phyloP scores from a whole-genome alignment of 2,888 invertebrate species.

The Ditylenchus weischeri region DNA sequence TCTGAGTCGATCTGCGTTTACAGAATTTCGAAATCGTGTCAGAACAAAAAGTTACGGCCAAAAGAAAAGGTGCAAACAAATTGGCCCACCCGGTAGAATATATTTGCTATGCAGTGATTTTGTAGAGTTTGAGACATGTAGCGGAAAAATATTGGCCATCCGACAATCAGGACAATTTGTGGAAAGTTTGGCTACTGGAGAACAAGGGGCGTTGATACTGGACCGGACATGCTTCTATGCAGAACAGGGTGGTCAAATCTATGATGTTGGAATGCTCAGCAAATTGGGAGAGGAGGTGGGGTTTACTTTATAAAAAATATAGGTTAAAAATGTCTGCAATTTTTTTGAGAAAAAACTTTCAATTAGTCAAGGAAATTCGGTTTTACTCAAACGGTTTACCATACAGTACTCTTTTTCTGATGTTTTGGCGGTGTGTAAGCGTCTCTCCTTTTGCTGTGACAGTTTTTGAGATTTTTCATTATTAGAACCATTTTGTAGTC shows the following conservation, averaged over 20 bases:
- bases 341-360: too few relatives aligned
- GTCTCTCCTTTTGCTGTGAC: too few relatives aligned
- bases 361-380: too few relatives aligned
- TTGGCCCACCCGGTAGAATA: not conserved
- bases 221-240: constrained; percentile 94
- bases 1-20: too few relatives aligned
- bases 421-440: too few relatives aligned
- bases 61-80: too few relatives aligned
- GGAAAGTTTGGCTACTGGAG: constrained; percentile 75
- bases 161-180: constrained; percentile 75
- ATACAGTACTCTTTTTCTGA: too few relatives aligned
- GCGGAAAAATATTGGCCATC: constrained; percentile 77
- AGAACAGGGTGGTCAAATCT: constrained; percentile 97
- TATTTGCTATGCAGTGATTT: constrained; percentile 14
- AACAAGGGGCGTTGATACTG: constrained; percentile 85
- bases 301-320: not conserved
- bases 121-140: constrained; percentile 70
- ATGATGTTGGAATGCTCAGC: constrained; percentile 82
- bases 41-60: too few relatives aligned
- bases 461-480: too few relatives aligned
- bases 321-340: too few relatives aligned
- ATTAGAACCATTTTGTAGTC: not conserved
- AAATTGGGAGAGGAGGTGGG: constrained; percentile 73
- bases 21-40: too few relatives aligned
- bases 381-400: too few relatives aligned